A percentile compares a stretch with the other conserved stretches of the same genome.
These are phyloP conservation scores for Phoeniculus purpureus DNA, from an alignment of 2,797 vertebrate genomes.

Conservation along the genomic window DNA sequence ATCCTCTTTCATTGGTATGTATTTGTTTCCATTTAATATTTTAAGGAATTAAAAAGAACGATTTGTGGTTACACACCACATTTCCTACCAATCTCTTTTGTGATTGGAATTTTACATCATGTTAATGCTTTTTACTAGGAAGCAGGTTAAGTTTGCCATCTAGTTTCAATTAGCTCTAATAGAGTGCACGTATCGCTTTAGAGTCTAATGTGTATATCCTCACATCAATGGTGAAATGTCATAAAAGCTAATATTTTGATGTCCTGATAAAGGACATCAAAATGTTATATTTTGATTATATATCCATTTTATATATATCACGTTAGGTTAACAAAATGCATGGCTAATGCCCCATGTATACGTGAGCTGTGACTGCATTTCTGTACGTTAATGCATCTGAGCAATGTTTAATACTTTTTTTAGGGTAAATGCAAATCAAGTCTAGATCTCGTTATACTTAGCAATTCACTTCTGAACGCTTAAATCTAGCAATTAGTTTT, in stretches of 20 bases:
- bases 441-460: conserved; percentile 63
- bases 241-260: conserved; percentile 83
- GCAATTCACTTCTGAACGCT: conserved; percentile 65
- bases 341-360: conserved; percentile 79
- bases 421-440: conserved; percentile 71
- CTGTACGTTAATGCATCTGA: conserved; percentile 75
- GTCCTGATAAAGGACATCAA: conserved; percentile 80
- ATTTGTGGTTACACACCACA: conserved; percentile 66
- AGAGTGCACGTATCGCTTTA: conserved; percentile 71
- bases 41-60: conserved; percentile 52
- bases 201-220: conserved; percentile 79
- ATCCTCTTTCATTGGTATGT: conserved; percentile 5
- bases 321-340: conserved; percentile 80
- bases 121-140: conserved; percentile 77
- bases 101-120: conserved; percentile 77
- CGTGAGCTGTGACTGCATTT: conserved; percentile 72
- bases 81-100: conserved; percentile 71
- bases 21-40: conserved; percentile 60
- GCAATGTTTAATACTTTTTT: conserved; percentile 60
- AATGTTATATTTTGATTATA: too few species aligned
- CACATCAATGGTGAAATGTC: conserved; percentile 71
- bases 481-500: conserved; percentile 40
- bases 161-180: conserved; percentile 83
- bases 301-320: conserved; percentile 75
- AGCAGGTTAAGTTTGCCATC: conserved; percentile 80